Percentiles rank a stretch among this genome's conserved stretches.
Conservation (phyloP, 2,113 vertebrate genomes). For the Hippocampus abdominalis region DNA sequence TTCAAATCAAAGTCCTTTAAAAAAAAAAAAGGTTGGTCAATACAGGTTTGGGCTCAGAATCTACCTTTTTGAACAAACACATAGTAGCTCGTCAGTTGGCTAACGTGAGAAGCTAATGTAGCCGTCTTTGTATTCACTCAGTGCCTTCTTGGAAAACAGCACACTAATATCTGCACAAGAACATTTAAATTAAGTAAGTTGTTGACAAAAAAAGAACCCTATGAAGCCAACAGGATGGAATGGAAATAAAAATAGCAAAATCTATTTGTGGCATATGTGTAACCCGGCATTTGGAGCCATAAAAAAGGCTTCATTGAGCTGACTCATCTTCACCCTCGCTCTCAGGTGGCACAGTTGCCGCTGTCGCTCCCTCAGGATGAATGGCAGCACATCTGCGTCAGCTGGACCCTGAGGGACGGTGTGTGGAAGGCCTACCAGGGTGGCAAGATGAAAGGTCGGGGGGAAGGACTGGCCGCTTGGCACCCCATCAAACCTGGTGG, state of each 20-base stretch:
- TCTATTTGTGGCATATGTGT: too few species aligned
- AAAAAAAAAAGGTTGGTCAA: too few species aligned
- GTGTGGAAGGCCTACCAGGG: conserved; percentile 88
- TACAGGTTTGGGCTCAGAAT: too few species aligned
- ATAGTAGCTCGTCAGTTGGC: not conserved
- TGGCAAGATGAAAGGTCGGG: conserved; percentile 80
- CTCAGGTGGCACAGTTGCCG: conserved; percentile 88
- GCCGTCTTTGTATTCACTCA: not conserved
- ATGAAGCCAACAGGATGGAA: not conserved
- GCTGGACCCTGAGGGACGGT: conserved; percentile 93
- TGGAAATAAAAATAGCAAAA: too few species aligned
- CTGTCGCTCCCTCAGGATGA: conserved; percentile 80
- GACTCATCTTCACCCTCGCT: not conserved
- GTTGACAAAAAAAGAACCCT: not conserved
- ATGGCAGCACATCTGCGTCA: conserved; percentile 92
- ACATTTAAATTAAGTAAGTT: too few species aligned
- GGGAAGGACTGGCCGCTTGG: conserved; percentile 92
- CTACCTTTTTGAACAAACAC: not conserved
- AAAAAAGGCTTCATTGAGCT: not conserved
- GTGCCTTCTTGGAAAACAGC: not conserved
- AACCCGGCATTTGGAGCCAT: too few species aligned
- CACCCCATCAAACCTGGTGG: conserved; percentile 92
- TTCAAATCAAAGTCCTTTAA: too few species aligned
- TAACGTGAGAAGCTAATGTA: not conserved
- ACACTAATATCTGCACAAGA: not conserved